These are phyloP conservation scores for Hyppa rectilinea DNA, from an alignment of 2,888 invertebrate species.

Conservation along the genomic window DNA sequence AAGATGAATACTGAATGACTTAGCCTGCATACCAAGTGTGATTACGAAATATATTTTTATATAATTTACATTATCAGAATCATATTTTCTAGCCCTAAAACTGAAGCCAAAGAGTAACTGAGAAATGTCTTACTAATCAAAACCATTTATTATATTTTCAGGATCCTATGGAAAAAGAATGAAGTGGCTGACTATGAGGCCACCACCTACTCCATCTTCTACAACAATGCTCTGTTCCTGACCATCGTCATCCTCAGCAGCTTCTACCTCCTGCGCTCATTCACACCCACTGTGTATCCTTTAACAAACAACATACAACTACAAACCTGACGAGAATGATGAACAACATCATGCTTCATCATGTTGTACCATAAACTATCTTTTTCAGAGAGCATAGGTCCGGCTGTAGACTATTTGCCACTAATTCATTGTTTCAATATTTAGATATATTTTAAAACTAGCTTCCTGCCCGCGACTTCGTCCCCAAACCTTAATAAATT, in stretches of 20 bases:
- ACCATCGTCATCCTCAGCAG: slow-evolving; percentile 98
- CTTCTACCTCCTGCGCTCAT: slow-evolving; percentile 97
- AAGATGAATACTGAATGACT: background rate
- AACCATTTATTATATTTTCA: slow-evolving; percentile 73
- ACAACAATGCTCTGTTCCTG: slow-evolving; percentile 99
- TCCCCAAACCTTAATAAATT: too few species aligned
- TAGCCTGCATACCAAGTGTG: background rate
- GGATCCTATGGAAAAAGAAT: slow-evolving; percentile 99
- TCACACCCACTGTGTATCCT: slow-evolving; percentile 96
- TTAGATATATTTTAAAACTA: background rate
- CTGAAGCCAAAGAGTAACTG: background rate
- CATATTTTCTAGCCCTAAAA: background rate
- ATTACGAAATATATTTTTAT: background rate
- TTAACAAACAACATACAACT: slow-evolving; percentile 73
- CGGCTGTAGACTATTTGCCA: background rate
- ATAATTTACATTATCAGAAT: background rate
- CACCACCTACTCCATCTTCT: slow-evolving; percentile 99
- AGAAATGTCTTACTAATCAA: background rate
- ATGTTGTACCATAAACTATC: background rate
- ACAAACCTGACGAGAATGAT: background rate
- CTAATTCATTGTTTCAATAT: background rate
- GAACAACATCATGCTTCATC: background rate
- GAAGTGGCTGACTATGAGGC: slow-evolving; percentile 99
- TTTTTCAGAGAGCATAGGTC: background rate
- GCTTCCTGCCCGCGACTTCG: too few species aligned